Conservation (phyloP, 2,888 invertebrate species). For the Tetranychus truncatus region DNA sequence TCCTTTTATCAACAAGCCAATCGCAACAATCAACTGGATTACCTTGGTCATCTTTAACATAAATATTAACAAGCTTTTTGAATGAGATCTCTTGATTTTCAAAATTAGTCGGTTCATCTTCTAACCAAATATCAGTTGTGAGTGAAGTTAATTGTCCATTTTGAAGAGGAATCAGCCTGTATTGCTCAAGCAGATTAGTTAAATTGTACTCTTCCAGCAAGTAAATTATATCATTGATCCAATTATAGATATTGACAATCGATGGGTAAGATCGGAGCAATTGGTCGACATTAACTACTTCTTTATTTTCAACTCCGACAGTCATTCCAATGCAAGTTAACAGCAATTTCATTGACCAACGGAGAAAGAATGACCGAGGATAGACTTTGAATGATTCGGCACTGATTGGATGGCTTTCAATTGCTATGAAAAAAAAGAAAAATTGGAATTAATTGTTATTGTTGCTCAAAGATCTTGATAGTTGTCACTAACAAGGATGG, state of each 20-base stretch:
- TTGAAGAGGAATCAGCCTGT: not conserved
- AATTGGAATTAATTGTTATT: not conserved
- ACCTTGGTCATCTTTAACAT: not conserved
- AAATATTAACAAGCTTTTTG: not conserved
- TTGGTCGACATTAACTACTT: not conserved
- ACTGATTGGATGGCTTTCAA: not conserved
- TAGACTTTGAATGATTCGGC: not conserved
- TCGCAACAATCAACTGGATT: not conserved
- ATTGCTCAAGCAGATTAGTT: not conserved
- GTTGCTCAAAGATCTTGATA: not conserved
- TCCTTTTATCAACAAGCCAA: not conserved
- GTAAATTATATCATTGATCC: not conserved
- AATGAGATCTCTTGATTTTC: not conserved
- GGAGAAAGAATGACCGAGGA: not conserved
- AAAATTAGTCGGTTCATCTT: not conserved
- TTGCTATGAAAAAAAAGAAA: not conserved
- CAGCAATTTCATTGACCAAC: not conserved
- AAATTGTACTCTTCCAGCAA: not conserved
- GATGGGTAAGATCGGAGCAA: not conserved
- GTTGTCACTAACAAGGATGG: not conserved
- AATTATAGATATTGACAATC: not conserved
- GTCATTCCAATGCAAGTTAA: not conserved
- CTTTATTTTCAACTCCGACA: not conserved
- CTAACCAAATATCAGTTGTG: not conserved
- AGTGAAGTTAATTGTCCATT: not conserved